These are phyloP conservation scores for Allobates femoralis DNA, from an alignment of 2,797 vertebrate genomes.

Conservation along the genomic window DNA sequence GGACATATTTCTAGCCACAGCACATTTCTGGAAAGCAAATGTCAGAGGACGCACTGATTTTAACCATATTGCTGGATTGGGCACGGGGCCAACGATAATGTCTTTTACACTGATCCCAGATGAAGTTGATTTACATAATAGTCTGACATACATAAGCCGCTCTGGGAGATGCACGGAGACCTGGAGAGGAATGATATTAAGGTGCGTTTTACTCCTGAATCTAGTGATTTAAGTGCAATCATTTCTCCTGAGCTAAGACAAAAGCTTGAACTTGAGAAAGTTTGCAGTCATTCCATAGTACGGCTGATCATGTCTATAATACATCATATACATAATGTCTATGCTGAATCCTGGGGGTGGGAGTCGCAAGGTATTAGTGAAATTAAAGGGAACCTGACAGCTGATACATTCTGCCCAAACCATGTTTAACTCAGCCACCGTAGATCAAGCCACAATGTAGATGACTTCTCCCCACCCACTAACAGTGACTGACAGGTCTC, in stretches of 20 bases:
- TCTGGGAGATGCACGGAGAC: background rate
- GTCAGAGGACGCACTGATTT: slow-evolving; percentile 49
- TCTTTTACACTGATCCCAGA: slow-evolving; percentile 34
- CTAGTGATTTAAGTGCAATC: background rate
- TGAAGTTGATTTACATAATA: slow-evolving; percentile 47
- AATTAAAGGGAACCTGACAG: background rate
- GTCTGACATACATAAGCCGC: slow-evolving; percentile 2
- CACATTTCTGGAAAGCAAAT: slow-evolving; percentile 35
- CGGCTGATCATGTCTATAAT: background rate
- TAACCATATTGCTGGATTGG: slow-evolving; percentile 49
- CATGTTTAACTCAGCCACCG: too few relatives aligned
- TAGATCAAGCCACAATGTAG: too few relatives aligned
- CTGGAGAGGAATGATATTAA: background rate
- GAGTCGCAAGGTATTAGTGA: background rate
- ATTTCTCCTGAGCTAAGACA: slow-evolving; percentile 4
- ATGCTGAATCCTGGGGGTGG: background rate
- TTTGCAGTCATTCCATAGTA: background rate
- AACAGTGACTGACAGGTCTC: too few relatives aligned
- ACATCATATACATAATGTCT: background rate
- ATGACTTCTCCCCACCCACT: too few relatives aligned
- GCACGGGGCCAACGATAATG: slow-evolving; percentile 20
- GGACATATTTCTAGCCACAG: slow-evolving; percentile 37
- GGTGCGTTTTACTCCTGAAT: slow-evolving; percentile 9
- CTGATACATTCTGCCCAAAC: too few relatives aligned
- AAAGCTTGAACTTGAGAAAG: slow-evolving; percentile 14